Evolutionary conservation across 2,113 vertebrate species (phyloP), one percentile per base, ranked within the genome.

Genomic region (Rhea americana): DNA sequence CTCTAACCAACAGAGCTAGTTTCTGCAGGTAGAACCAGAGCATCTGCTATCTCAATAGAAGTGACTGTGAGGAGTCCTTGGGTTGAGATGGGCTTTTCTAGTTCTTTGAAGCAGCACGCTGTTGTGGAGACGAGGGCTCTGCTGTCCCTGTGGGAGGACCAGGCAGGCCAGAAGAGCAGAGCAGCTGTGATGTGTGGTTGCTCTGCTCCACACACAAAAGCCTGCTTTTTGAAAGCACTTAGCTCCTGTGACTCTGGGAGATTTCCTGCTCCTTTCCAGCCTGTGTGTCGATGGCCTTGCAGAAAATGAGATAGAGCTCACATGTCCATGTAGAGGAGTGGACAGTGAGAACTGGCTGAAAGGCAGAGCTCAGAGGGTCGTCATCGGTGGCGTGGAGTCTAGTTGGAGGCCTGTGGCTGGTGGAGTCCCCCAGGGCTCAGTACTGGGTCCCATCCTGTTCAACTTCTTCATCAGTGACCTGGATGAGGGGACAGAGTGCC

Each of bases 321-420:
- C 0, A 0, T 66, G 91, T 65, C 35, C 39, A 62, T 3, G 2
- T 0, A 5, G 35, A 59, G 6, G 11, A 47, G 30, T 53, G 51
- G 35, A 35, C 35, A 35, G 35, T 35, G 35, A 35, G 35, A 35
- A 35, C 35, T 35, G 35, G 35, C 35, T 35, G 35, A 35, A 35
- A 35, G 35, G 35, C 35, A 35, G 35, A 35, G 35, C 35, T 35
- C 35, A 35, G 35, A 35, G 35, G 35, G 35, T 35, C 35, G 35
- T 35, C 35, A 35, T 35, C 35, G 6, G 35, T 35, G 35, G 35
- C 35, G 35, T 35, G 35, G 35, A 35, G 35, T 35, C 35, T 35
- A 35, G 35, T 35, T 35, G 35, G 35, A 35, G 35, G 35, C 35
- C 35, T 35, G 35, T 35, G 35, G 35, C 35, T 35, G 35, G 35